Base-by-base conservation (phyloP, 2,797 vertebrate species). In the Pipistrellus pipistrellus region DNA sequence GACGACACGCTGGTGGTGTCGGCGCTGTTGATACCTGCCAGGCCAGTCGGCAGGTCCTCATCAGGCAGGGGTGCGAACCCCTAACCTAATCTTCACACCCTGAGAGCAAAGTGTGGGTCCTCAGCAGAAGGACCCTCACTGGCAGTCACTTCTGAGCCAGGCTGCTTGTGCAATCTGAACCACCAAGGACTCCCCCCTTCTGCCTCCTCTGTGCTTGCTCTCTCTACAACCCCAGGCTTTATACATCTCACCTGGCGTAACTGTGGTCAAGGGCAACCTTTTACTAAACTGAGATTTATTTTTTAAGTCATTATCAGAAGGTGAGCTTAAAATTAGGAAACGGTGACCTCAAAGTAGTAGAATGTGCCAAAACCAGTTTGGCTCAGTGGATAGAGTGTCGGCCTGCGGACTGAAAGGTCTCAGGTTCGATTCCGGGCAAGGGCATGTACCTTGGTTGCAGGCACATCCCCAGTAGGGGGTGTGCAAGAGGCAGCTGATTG, bases 291-390 rank as follows among this genome's bases (percentile, higher is more conserved):
- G 14, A 71, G 30, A 84, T 44, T 95, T 86, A 64, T 27, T 27
- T 68, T 66, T 41, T 35, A 88, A 90, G 55, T 8, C 14, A 23
- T 75, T 92, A 84, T 41, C 69, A 86, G 20, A 78, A 89, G 55
- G 38, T 35, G 15, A 89, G 35, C 48, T 90, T 30, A 55, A 86
- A 84, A 41, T 13, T 23, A 85, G 25, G 73, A n/a, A 13, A 72
- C 62, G 17, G n/a, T 66, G 59, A 91, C 44, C 18, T 44, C 46
- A 68, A 32, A 81, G 15, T 4, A 41, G 69, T 13, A 46, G 38
- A 41, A 41, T 41, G 38, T 41, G 38, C 38, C 38, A 1, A 41
- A 41, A 41, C 38, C 38, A 41, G 38, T 41, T 41, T 41, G 38
- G 38, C 38, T 41, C 38, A 41, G 38, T 41, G 38, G 38, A 41